phyloP scores from a whole-genome alignment of 2,888 invertebrate genomes.

The Agapostemon virescens region DNA sequence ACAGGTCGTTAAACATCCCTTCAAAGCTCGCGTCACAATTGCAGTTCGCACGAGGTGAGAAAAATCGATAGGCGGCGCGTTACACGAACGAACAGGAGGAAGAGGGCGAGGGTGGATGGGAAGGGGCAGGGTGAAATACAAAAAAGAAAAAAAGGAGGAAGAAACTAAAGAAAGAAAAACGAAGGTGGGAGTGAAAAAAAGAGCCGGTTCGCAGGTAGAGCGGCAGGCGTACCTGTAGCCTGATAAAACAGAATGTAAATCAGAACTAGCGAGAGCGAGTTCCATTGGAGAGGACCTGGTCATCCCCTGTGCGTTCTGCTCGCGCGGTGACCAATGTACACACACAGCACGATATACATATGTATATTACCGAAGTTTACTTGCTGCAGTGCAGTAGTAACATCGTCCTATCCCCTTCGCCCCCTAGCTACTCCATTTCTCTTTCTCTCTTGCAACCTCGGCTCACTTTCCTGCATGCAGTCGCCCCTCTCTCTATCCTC shows the following conservation, averaged over 20 bases:
- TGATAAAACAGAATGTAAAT: conserved; percentile 55
- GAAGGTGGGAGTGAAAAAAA: not conserved
- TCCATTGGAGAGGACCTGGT: conserved; percentile 42
- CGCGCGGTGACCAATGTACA: conserved; percentile 34
- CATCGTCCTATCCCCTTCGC: conserved; percentile 40
- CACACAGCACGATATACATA: conserved; percentile 45
- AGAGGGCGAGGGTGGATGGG: not conserved
- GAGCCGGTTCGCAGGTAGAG: conserved; percentile 8
- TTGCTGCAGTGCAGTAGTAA: conserved; percentile 69
- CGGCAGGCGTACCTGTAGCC: conserved; percentile 20
- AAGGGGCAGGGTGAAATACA: not conserved
- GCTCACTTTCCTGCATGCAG: conserved; percentile 28
- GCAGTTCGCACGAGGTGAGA: not conserved
- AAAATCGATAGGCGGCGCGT: conserved; percentile 7
- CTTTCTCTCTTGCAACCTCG: conserved; percentile 6
- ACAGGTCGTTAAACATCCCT: conserved; percentile 12
- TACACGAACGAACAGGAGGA: not conserved
- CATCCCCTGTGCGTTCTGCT: conserved; percentile 30
- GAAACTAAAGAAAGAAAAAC: conserved; percentile 1
- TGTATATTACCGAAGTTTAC: conserved; percentile 64
- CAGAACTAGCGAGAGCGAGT: conserved; percentile 35
- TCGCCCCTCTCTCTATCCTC: not conserved
- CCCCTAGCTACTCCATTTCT: conserved; percentile 26
- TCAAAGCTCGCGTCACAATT: not conserved
- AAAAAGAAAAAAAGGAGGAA: not conserved